phyloP scores from a whole-genome alignment of 2,797 vertebrate species.

The Mormyrus proboscirostris region DNA sequence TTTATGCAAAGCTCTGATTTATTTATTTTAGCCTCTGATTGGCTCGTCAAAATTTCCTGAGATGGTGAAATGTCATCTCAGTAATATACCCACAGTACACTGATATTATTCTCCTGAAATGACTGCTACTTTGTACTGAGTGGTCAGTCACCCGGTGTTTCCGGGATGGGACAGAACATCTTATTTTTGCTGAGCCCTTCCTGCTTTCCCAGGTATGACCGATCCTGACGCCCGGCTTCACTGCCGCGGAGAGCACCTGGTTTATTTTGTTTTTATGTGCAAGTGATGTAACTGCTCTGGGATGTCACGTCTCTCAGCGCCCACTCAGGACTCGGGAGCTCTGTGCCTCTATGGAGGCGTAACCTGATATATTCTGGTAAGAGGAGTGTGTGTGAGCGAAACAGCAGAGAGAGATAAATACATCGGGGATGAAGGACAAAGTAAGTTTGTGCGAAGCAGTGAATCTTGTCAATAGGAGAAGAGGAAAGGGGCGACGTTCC shows the following conservation, averaged over 20 bases:
- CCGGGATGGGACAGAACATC: not conserved
- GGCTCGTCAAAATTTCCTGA: not conserved
- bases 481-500: not conserved
- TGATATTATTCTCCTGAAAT: not conserved
- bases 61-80: not conserved
- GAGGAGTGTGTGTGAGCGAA: not conserved
- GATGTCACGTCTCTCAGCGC: constrained; percentile 49
- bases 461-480: not conserved
- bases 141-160: not conserved
- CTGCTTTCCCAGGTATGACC: not conserved
- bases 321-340: constrained; percentile 48
- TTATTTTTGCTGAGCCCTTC: constrained; percentile 27
- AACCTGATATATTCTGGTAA: constrained; percentile 37
- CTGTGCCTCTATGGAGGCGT: constrained; percentile 40
- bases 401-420: not conserved
- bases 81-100: not conserved
- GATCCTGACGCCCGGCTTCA: not conserved
- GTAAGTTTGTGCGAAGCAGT: not conserved
- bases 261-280: constrained; percentile 50
- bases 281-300: constrained; percentile 54
- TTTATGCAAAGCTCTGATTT: not conserved
- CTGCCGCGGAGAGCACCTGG: constrained; percentile 45
- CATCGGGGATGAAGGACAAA: constrained; percentile 12
- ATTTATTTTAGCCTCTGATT: not conserved
- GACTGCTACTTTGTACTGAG: not conserved